A percentile compares a stretch with the other conserved stretches of the same genome.
Evolutionary conservation across 1,140 invertebrate genomes (phyloP).

Genomic region (Samia ricini): DNA sequence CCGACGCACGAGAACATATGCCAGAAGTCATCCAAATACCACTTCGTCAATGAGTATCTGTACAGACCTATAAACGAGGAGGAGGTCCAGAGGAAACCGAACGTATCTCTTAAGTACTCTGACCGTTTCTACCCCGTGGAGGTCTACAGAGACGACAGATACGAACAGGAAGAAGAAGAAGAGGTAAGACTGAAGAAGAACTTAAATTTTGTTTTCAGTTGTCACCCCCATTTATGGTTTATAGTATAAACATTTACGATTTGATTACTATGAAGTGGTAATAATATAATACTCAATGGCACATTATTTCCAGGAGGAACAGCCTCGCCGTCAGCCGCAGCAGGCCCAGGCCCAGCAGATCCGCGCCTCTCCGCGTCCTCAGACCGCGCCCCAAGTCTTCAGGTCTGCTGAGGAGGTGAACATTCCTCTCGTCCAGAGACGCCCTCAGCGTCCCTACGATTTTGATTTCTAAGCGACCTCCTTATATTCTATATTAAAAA

Average conservation of each 20-base stretch:
- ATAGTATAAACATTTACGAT: not conserved
- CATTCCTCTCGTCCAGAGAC: slow-evolving; percentile 87
- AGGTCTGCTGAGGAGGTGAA: slow-evolving; percentile 91
- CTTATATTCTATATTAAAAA: not conserved
- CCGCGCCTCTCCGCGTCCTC: slow-evolving; percentile 48
- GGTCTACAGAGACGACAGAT: slow-evolving; percentile 84
- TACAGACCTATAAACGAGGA: slow-evolving; percentile 92
- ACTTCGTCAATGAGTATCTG: slow-evolving; percentile 95
- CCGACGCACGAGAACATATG: slow-evolving; percentile 93
- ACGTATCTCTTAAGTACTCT: slow-evolving; percentile 90
- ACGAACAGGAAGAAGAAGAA: slow-evolving; percentile 81
- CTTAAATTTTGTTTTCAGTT: too few species aligned
- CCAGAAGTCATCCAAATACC: slow-evolving; percentile 92
- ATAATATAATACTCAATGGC: not conserved
- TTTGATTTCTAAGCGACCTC: slow-evolving; percentile 57
- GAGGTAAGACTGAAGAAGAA: slow-evolving; percentile 33
- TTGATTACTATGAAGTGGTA: too few species aligned
- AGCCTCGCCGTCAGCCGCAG: slow-evolving; percentile 34
- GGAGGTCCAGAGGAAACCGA: slow-evolving; percentile 88
- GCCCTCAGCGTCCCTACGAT: slow-evolving; percentile 70
- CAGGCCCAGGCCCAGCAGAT: slow-evolving; percentile 31
- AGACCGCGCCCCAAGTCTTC: slow-evolving; percentile 82
- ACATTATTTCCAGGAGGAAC: slow-evolving; percentile 38
- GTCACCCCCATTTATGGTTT: too few species aligned
- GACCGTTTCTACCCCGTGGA: slow-evolving; percentile 89